Evolutionary conservation across 1,140 invertebrate species (phyloP).

Genomic region (Habropoda laboriosa): DNA sequence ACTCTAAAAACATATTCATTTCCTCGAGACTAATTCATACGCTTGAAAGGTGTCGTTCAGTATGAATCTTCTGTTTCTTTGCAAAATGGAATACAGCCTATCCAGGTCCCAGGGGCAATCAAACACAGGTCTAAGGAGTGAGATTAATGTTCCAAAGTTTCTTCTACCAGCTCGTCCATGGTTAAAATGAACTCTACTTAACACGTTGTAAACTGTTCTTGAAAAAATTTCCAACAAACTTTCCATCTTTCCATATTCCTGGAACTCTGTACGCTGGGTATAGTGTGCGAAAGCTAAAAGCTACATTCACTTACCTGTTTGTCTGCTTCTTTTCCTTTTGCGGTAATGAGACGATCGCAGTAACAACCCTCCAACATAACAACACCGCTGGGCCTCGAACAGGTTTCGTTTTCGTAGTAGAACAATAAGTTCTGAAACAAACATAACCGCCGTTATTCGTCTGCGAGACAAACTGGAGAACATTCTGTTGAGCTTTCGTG

Average conservation of each 20-base stretch:
- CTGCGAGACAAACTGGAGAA: too few relatives aligned
- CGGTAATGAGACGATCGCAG: slow-evolving; percentile 89
- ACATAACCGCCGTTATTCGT: neutral
- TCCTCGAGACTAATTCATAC: too few relatives aligned
- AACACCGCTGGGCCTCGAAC: slow-evolving; percentile 90
- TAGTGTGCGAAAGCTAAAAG: neutral
- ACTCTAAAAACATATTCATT: too few relatives aligned
- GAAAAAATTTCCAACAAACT: neutral
- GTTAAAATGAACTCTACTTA: neutral
- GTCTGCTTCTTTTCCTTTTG: slow-evolving; percentile 82
- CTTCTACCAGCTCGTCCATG: too few relatives aligned
- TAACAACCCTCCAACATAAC: slow-evolving; percentile 95
- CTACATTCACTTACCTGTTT: slow-evolving; percentile 82
- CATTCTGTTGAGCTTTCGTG: too few relatives aligned
- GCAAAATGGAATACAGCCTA: too few relatives aligned
- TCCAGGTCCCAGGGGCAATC: too few relatives aligned
- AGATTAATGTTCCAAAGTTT: too few relatives aligned
- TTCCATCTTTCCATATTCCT: neutral
- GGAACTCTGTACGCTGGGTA: neutral
- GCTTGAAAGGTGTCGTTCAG: too few relatives aligned
- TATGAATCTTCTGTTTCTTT: too few relatives aligned
- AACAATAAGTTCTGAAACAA: slow-evolving; percentile 91
- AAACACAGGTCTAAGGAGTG: too few relatives aligned
- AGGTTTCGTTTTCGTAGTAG: slow-evolving; percentile 93
- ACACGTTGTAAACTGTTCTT: too few relatives aligned